Evolutionary conservation across 1,140 invertebrate genomes (phyloP).

Genomic region (Heliconius melpomene): DNA sequence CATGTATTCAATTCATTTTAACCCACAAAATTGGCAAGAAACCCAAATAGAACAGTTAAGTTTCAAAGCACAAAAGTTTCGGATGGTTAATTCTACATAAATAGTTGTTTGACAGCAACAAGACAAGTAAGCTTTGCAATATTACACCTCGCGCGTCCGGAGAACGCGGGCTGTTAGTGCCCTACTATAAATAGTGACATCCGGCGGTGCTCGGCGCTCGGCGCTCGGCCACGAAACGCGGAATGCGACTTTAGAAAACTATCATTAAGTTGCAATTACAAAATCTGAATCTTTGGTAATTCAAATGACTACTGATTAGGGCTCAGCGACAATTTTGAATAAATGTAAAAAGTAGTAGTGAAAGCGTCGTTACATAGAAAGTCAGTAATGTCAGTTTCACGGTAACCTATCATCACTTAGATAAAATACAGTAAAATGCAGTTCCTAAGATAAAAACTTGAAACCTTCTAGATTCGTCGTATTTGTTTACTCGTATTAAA

Average conservation of each 20-base stretch:
- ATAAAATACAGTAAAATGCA: too few species aligned
- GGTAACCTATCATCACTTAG: too few species aligned
- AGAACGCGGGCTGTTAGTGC: constrained; percentile 40
- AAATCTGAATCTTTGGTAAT: neutral
- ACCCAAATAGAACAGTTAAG: neutral
- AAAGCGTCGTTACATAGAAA: too few species aligned
- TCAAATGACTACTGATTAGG: neutral
- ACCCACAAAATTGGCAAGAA: neutral
- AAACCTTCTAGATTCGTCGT: too few species aligned
- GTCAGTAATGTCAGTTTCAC: too few species aligned
- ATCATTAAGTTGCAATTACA: constrained; percentile 42
- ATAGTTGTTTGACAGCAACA: constrained; percentile 9
- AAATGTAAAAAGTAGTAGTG: too few species aligned
- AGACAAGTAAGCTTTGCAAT: constrained; percentile 42
- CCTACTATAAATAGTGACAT: constrained; percentile 59
- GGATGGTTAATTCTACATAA: constrained; percentile 15
- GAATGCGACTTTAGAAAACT: constrained; percentile 42
- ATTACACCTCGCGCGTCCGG: constrained; percentile 54
- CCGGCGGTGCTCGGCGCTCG: constrained; percentile 35
- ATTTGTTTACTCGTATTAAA: too few species aligned
- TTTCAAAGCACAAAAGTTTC: neutral
- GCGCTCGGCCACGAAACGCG: constrained; percentile 14
- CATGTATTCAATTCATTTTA: neutral
- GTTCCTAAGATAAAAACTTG: too few species aligned
- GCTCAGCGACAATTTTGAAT: neutral